A percentile compares a stretch with the other conserved stretches of the same genome.
phyloP scores from a whole-genome alignment of 2,113 vertebrate genomes.

The Lucifuga dentata region DNA sequence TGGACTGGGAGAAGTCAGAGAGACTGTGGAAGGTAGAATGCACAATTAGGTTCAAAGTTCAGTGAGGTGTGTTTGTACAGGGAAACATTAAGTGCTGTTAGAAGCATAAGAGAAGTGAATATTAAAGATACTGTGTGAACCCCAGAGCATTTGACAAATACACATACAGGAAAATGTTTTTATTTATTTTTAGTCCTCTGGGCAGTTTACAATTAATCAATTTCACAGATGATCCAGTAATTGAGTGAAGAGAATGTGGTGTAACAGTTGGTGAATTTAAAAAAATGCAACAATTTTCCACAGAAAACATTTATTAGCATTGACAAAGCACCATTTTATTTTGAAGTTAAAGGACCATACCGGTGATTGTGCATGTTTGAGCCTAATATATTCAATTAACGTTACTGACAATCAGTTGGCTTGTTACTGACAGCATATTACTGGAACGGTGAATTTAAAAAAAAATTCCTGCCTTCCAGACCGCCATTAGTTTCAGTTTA shows the following conservation, averaged over 20 bases:
- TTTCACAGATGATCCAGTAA: background rate
- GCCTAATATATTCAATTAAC: too few species aligned
- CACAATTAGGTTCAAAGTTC: conserved; percentile 46
- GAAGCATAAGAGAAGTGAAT: background rate
- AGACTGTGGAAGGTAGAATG: background rate
- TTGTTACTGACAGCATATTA: too few species aligned
- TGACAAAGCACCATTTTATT: conserved; percentile 21
- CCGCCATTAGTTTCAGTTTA: too few species aligned
- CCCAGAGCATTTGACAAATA: background rate
- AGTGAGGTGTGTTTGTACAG: conserved; percentile 36
- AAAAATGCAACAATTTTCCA: background rate
- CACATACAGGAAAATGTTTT: background rate
- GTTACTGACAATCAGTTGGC: too few species aligned
- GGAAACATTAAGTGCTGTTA: background rate
- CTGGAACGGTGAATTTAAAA: too few species aligned
- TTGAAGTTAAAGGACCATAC: too few species aligned
- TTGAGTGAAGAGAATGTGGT: background rate
- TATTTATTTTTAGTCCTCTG: background rate
- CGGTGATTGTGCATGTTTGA: too few species aligned
- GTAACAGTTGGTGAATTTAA: background rate
- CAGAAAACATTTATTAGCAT: conserved; percentile 20
- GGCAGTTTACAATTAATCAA: background rate
- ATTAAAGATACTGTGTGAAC: too few species aligned
- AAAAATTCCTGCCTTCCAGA: too few species aligned
- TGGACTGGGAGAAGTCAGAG: background rate